Base-by-base conservation (phyloP, 2,113 vertebrate genomes). In the Apistogramma diplotaenia region DNA sequence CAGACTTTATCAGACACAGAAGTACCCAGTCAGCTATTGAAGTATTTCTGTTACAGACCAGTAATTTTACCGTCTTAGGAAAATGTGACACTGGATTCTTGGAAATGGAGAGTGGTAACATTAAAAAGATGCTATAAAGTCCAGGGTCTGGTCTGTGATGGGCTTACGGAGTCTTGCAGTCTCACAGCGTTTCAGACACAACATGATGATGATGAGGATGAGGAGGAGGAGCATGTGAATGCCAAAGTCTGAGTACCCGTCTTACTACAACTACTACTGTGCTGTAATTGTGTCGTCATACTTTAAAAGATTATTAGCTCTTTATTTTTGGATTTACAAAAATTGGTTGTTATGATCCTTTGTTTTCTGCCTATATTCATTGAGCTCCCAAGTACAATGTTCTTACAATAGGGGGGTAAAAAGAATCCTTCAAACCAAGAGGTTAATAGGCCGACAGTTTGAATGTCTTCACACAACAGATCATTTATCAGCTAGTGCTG, bases 131-230 rank as follows among this genome's bases (percentile, higher is more conserved):
- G 19, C 16, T 1, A 23, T 46, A 19, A 23, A 1, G 37, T 46
- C 61, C 40, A 67, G 62, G 15, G 3, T 46, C 23, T 0, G 61
- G 8, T 0, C 8, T 67, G 5, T 67, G 61, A 27, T 3, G 0
- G 23, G 3, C 40, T 67, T 67, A 46, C 46, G 61, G 61, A 46
- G 18, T 1, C 15, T 27, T 67, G 21, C 43, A 65, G 37, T 15
- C 40, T 67, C 62, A 16, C 40, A 67, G 23, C 23, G 40, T 67
- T 67, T 67, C 40, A 67, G 46, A 49, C 3, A 46, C 40, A 67
- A 29, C 62, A 19, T 49, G 11, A 67, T 67, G 37, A 49, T 49
- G 40, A n/a, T n/a, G n/a, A n/a, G n/a, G n/a, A n/a, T n/a, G n/a
- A 40, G 27, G 61, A 67, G 40, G n/a, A 40, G 27, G 61, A 67